Conservation (phyloP, 2,888 invertebrate genomes). For the Drosophila lacicola region DNA sequence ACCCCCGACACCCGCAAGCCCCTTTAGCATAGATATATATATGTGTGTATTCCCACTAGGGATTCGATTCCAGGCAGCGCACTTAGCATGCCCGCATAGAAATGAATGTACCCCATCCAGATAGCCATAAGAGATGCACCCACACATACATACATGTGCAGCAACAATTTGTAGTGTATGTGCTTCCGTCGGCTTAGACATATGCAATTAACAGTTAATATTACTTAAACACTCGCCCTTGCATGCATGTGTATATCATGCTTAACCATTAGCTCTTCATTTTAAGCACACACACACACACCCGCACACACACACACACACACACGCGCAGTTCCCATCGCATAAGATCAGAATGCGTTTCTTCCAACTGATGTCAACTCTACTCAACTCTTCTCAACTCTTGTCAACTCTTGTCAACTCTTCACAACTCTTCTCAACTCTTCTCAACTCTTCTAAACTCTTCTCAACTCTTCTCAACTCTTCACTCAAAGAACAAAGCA, state of each 20-base stretch:
- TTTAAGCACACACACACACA: slow-evolving; percentile 29
- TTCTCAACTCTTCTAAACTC: no score
- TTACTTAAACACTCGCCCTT: slow-evolving; percentile 21
- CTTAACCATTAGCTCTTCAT: slow-evolving; percentile 35
- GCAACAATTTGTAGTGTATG: slow-evolving; percentile 12
- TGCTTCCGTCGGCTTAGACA: slow-evolving; percentile 25
- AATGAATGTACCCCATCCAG: slow-evolving; percentile 16
- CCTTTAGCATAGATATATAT: neutral
- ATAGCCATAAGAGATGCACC: slow-evolving; percentile 12
- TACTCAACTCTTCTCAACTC: no score
- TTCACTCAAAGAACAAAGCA: no score
- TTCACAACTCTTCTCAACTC: no score
- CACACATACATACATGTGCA: slow-evolving; percentile 2
- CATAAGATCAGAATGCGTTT: no score
- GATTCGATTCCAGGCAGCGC: slow-evolving; percentile 11
- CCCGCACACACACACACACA: slow-evolving; percentile 2
- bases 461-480: no score
- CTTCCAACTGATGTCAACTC: no score
- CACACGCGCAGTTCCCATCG: neutral
- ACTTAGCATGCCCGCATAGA: slow-evolving; percentile 1
- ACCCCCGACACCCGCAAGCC: no score
- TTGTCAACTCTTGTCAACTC: no score
- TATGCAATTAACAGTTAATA: slow-evolving; percentile 19
- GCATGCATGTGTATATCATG: slow-evolving; percentile 32
- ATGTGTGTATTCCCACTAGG: slow-evolving; percentile 26